Conservation (phyloP, 1,140 invertebrate species). For the Cyphomyrmex costatus region DNA sequence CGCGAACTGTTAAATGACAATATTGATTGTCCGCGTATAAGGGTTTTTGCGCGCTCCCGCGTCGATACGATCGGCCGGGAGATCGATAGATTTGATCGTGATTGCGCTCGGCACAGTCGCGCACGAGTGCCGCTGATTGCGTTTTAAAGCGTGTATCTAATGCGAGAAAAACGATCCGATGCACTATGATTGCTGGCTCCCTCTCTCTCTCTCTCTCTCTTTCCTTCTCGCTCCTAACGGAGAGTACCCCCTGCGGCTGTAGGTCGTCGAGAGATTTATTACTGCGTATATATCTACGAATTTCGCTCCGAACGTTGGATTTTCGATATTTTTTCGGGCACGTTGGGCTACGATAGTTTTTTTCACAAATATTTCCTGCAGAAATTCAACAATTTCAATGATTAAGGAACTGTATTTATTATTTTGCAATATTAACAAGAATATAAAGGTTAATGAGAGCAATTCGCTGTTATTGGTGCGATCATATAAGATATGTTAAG, state of each 20-base stretch:
- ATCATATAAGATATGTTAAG: no score
- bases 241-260: constrained; percentile 65
- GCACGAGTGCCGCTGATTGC: constrained; percentile 77
- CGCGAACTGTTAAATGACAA: constrained; percentile 69
- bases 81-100: constrained; percentile 74
- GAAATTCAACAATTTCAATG: not conserved
- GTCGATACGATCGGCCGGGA: constrained; percentile 63
- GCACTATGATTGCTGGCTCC: constrained; percentile 63
- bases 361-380: not conserved
- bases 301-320: constrained; percentile 56
- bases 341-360: constrained; percentile 12
- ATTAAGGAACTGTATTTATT: not conserved
- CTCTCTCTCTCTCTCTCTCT: constrained; percentile 11
- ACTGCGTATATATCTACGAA: constrained; percentile 66
- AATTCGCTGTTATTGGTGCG: no score
- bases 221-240: constrained; percentile 62
- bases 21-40: constrained; percentile 65
- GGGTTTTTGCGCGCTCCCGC: constrained; percentile 68
- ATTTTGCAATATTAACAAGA: no score
- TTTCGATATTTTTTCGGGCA: constrained; percentile 48
- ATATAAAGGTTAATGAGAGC: no score
- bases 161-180: constrained; percentile 71
- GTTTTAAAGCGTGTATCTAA: constrained; percentile 73
- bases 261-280: constrained; percentile 73
- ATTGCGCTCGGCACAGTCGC: constrained; percentile 70